Base-by-base conservation (phyloP, 2,797 vertebrate species). In the Knipowitschia caucasica region DNA sequence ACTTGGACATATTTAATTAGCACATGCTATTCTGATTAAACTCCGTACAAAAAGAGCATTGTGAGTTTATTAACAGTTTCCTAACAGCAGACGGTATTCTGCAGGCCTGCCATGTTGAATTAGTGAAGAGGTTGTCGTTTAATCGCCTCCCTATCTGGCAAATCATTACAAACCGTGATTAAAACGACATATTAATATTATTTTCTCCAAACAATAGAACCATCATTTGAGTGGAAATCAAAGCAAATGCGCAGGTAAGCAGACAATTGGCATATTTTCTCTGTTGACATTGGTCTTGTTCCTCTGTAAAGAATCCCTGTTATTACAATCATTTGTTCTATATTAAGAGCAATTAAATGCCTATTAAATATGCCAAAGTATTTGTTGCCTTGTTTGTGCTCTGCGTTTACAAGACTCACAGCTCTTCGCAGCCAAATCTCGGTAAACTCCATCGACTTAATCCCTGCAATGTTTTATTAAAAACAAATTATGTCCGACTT, bases 41-140 rank as follows among this genome's bases (percentile, higher is more conserved):
- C 90, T 93, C 92, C 92, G 93, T 92, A 93, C 92, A 94, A 95
- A 94, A 94, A 95, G 92, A 94, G 95, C 95, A 99, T 94, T 95
- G 94, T 94, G 93, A 93, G 93, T 97, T 94, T 96, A 96, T 96
- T 95, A 98, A 94, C 91, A 93, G 93, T 95, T 95, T 94, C 92
- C 84, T 85, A 91, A 91, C 92, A 95, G 92, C 95, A 98, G 95
- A 96, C 97, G 95, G 94, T 89, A 92, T 94, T 95, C 91, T 87
- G 91, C 91, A 89, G 91, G 92, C 90, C 92, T 95, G 95, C 93
- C 93, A 94, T 90, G 92, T 93, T 95, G 92, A 94, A 94, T 97
- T 95, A 96, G 93, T 90, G 92, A 93, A 94, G 94, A 94, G 86
- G 88, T 88, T 86, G 90, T 88, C 83, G 88, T 91, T 93, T 94